Evolutionary conservation across 2,113 vertebrate species (phyloP).

Genomic region (Cyanistes caeruleus): DNA sequence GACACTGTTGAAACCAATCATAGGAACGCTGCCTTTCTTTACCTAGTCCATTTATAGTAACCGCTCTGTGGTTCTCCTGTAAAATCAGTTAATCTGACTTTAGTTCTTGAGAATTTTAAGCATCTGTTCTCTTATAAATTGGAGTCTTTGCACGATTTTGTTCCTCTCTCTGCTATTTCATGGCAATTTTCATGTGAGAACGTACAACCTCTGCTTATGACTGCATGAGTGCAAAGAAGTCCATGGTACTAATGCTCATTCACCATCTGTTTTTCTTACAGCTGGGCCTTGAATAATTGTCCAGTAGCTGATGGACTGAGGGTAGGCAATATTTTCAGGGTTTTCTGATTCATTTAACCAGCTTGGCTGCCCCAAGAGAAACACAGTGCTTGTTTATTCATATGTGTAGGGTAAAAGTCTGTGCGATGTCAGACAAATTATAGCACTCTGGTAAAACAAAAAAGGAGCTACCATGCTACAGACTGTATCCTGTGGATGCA

Average conservation of each 20-base stretch:
- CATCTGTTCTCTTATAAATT: not conserved
- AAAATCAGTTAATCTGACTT: not conserved
- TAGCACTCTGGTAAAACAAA: not conserved
- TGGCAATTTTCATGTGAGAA: constrained; percentile 58
- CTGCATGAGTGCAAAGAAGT: constrained; percentile 62
- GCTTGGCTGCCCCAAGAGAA: constrained; percentile 62
- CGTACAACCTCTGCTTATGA: constrained; percentile 20
- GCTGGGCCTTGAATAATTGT: constrained; percentile 79
- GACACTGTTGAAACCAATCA: not conserved
- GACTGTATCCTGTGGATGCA: not conserved
- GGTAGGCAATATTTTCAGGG: constrained; percentile 65
- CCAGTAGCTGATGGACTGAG: constrained; percentile 73
- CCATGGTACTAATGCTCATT: constrained; percentile 41
- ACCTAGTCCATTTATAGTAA: not conserved
- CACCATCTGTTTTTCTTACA: constrained; percentile 78
- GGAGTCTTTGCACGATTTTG: not conserved
- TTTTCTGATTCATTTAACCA: constrained; percentile 78
- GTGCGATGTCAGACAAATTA: constrained; percentile 53
- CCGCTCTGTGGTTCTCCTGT: not conserved
- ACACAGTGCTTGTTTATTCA: constrained; percentile 62
- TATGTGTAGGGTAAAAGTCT: constrained; percentile 6
- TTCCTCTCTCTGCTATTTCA: constrained; percentile 19
- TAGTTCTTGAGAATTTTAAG: not conserved
- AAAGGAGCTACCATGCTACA: not conserved
- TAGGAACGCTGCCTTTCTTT: not conserved